Evolutionary conservation across 2,797 vertebrate species (phyloP).

Genomic region (Macropodus opercularis): DNA sequence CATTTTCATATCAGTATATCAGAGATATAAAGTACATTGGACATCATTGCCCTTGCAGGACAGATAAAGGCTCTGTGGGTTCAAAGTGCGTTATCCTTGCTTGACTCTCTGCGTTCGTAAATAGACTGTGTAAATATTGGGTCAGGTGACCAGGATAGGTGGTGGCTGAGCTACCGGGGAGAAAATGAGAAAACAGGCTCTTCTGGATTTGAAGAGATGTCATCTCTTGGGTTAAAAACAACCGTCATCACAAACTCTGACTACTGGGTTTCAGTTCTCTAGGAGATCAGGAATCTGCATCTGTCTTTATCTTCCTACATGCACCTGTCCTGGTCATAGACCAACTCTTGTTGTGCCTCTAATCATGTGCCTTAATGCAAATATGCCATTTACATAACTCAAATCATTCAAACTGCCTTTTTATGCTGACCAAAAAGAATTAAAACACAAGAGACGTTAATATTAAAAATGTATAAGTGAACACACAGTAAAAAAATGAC

Average conservation of each 20-base stretch:
- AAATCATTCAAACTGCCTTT: constrained; percentile 78
- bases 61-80: constrained; percentile 15
- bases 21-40: not conserved
- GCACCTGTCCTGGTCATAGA: constrained; percentile 49
- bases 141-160: constrained; percentile 73
- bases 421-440: constrained; percentile 7
- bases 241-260: constrained; percentile 3
- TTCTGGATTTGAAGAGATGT: constrained; percentile 61
- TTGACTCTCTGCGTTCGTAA: constrained; percentile 64
- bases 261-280: constrained; percentile 14
- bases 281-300: not conserved
- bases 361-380: constrained; percentile 75
- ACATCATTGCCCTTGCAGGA: not conserved
- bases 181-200: constrained; percentile 53
- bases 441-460: not conserved
- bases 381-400: constrained; percentile 81
- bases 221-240: constrained; percentile 60
- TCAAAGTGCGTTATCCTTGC: constrained; percentile 26
- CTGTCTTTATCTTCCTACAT: constrained; percentile 1
- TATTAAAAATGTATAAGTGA: not conserved
- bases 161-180: constrained; percentile 60
- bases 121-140: constrained; percentile 77
- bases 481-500: not conserved
- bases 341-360: constrained; percentile 45
- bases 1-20: not conserved